A percentile compares a stretch with the other conserved stretches of the same genome.
Conservation (phyloP, 2,797 vertebrate genomes). For the Neostethus bicornis region DNA sequence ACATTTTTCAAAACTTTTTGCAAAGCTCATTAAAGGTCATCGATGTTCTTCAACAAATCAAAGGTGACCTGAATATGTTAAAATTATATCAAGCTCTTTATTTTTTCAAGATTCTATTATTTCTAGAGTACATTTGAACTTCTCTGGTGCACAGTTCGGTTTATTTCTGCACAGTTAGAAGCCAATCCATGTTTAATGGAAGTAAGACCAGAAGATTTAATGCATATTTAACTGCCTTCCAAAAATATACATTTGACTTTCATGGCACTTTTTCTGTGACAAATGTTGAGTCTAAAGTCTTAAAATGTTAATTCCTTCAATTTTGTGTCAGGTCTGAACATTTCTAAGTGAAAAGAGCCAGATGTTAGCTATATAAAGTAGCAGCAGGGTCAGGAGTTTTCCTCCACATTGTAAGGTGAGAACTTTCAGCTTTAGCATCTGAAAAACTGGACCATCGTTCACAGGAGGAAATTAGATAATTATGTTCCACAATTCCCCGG, state of each 20-base stretch:
- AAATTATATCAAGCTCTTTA: no score
- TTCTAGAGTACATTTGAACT: neutral
- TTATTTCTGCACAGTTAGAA: neutral
- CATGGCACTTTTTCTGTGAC: no score
- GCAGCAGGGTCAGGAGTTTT: neutral
- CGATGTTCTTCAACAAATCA: no score
- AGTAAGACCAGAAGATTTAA: no score
- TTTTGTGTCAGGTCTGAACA: neutral
- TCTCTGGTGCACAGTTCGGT: neutral
- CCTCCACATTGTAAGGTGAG: neutral
- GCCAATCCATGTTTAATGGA: no score
- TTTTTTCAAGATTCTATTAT: no score
- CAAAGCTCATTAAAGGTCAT: no score
- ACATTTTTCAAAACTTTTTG: no score
- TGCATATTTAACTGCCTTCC: neutral
- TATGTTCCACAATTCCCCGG: neutral
- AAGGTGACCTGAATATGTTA: no score
- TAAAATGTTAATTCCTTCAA: neutral
- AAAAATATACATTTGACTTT: no score
- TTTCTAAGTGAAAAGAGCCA: neutral
- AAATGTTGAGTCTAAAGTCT: neutral
- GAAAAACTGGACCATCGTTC: neutral
- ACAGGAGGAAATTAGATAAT: neutral
- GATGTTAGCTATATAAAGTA: neutral
- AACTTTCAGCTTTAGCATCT: neutral